Base-by-base conservation (phyloP, 37 sponge, comb jelly and placozoan genomes). In the Cliona cf. orientalis region DNA sequence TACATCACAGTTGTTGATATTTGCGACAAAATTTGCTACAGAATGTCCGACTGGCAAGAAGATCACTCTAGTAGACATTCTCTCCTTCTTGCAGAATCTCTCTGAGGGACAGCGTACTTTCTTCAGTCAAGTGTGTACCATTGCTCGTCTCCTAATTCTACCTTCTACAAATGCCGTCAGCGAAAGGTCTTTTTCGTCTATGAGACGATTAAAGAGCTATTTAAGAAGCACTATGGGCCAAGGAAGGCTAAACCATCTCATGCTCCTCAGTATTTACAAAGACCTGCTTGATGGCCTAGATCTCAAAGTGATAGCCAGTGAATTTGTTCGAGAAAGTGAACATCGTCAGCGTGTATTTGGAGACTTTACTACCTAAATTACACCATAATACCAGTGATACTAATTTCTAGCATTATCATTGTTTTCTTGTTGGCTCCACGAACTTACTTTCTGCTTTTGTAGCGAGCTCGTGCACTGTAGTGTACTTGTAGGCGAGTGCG, bases 271-370 rank as follows among this genome's bases (percentile, higher is more conserved):
- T 64, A 84, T 84, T 46, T 79, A 90, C 76, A 80, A 90, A 58
- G 85, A 90, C 44, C 39, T 60, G 40, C 70, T 90, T 12, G 85
- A 84, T 71, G 36, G 22, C 6, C 58, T 89, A 32, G 67, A 89
- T 33, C 62, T 89, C 34, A 38, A 17, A 32, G 66, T 41, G 19
- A 71, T 80, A 46, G 79, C 80, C 68, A 90, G 84, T 84, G 80
- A 90, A 42, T 90, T 90, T 90, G 80, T 90, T 1, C 26, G 74
- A 22, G 76, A 62, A 38, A 90, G 75, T 72, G 90, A 90, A 62
- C 90, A 84, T 28, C 67, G 85, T 9, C 53, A 75, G 58, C 60
- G 75, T 41, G 55, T 84, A 23, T 89, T 89, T 63, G 90, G 90
- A 39, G 82, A 82, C 26, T 89, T 89, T 72, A 35, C 3, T 31